Conservation (phyloP, 2,797 vertebrate species). For the Sarcophilus harrisii region DNA sequence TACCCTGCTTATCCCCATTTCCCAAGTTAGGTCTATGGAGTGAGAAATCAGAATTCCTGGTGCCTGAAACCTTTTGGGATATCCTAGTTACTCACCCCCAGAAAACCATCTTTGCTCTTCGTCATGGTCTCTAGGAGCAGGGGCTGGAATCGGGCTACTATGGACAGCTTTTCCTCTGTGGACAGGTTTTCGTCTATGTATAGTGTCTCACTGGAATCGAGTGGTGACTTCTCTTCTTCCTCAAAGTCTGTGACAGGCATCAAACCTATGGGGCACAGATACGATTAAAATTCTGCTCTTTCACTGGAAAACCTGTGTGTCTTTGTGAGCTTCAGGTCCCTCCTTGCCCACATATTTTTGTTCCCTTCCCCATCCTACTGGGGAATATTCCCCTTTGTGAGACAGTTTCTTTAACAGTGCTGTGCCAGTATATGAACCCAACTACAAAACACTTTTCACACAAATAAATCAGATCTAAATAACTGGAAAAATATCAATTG, state of each 20-base stretch:
- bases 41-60: background rate
- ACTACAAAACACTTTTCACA: no score
- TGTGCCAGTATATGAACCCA: no score
- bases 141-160: conserved; percentile 95
- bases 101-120: conserved; percentile 97
- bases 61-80: accelerated
- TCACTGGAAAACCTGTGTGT: background rate
- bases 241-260: conserved; percentile 87
- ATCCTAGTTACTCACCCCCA: conserved; percentile 89
- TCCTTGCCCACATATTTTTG: background rate
- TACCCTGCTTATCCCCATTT: background rate
- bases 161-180: conserved; percentile 87
- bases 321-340: background rate
- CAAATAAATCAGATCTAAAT: no score
- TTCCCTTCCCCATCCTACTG: background rate
- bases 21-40: background rate
- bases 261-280: conserved; percentile 86
- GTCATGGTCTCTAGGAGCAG: conserved; percentile 96
- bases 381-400: background rate
- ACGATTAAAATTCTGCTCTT: background rate
- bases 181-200: background rate
- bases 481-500: no score
- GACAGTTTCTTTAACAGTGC: background rate
- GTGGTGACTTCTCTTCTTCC: conserved; percentile 89
- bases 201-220: conserved; percentile 86